Evolutionary conservation across 1,140 invertebrate genomes (phyloP), one percentile per base, ranked within the genome.

Genomic region (Carcinoscorpius rotundicauda): DNA sequence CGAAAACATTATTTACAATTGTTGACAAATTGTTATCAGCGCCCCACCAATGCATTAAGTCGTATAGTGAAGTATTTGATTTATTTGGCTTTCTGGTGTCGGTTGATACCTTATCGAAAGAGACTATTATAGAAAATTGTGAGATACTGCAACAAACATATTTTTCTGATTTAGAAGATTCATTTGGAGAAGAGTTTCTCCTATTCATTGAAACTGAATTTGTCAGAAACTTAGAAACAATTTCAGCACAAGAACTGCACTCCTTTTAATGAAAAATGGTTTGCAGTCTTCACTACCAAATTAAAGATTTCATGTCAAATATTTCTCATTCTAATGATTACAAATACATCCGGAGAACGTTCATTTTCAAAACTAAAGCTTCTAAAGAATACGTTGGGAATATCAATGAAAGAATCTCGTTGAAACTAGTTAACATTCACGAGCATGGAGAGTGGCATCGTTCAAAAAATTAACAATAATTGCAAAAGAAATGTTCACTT

Each of bases 301-400:
- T 55, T 55, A n/a, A n/a, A 55, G n/a, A 55, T 55, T 8, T 6
- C 53, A 8, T n/a, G 1, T 8, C 1, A n/a, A 55, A 55, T 55
- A n/a, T 55, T 55, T 3, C 6, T 55, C 6, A 8, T 6, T 55
- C 6, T 55, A n/a, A 55, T 55, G 53, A n/a, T 55, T 55, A 55
- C 53, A 6, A 55, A 55, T n/a, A n/a, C n/a, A 49, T 11, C 60
- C 48, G 60, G 6, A 61, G 49, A 11, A 11, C 60, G n/a, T 61
- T 49, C 60, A 50, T 61, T 61, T 2, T 61, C 60, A 61, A 50
- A 62, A 62, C 51, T 62, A 49, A 62, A 62, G 53, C 51, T 62
- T 62, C 4, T 52, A n/a, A 62, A 62, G 53, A 52, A 62, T 53
- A n/a, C 4, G n/a, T 4, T 62, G 8, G 51, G 50, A 5, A 52